These are phyloP conservation scores for Troides oblongomaculatus DNA, from an alignment of 2,888 invertebrate genomes.

Conservation along the genomic window DNA sequence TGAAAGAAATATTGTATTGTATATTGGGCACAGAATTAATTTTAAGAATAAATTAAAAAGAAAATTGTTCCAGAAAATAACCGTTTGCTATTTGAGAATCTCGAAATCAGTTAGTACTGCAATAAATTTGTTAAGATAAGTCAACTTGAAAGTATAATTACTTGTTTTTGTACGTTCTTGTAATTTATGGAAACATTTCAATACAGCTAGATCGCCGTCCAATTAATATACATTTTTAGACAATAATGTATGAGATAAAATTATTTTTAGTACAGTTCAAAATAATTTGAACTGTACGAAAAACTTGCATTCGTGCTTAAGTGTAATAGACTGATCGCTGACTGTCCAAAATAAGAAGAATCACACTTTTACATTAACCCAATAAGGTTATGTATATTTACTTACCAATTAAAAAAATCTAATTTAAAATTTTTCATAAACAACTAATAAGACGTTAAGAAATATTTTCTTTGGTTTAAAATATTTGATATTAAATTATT, in stretches of 20 bases:
- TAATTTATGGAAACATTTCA: constrained; percentile 7
- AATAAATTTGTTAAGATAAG: constrained; percentile 24
- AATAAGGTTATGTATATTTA: too few relatives aligned
- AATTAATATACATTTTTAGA: neutral
- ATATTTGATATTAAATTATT: too few relatives aligned
- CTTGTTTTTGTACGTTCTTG: constrained; percentile 4
- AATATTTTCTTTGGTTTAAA: too few relatives aligned
- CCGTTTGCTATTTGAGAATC: constrained; percentile 9
- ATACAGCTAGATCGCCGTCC: neutral
- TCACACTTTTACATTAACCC: too few relatives aligned
- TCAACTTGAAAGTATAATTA: constrained; percentile 1
- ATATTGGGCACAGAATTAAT: neutral
- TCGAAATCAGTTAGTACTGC: constrained; percentile 4
- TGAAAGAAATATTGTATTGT: neutral
- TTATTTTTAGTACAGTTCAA: too few relatives aligned
- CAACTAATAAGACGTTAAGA: too few relatives aligned
- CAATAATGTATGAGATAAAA: neutral
- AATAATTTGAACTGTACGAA: neutral
- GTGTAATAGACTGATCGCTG: too few relatives aligned
- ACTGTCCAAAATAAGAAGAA: too few relatives aligned
- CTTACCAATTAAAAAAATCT: too few relatives aligned
- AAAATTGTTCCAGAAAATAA: neutral
- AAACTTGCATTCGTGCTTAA: neutral
- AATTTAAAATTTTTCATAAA: too few relatives aligned
- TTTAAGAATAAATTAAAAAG: neutral